Conservation (phyloP, 2,113 vertebrate genomes). For the Ifrita kowaldi region DNA sequence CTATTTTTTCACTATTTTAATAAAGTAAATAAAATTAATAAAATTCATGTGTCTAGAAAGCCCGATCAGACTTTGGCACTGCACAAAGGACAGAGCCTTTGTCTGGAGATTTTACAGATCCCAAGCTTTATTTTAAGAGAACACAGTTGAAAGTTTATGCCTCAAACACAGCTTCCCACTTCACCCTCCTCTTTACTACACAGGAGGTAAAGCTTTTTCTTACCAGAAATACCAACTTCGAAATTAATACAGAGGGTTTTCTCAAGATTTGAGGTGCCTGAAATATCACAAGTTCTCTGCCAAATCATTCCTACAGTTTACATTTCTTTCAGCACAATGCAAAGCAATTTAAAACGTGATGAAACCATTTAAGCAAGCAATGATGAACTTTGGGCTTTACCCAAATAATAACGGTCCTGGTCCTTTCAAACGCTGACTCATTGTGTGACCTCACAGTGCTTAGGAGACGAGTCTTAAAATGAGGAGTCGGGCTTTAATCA, state of each 20-base stretch:
- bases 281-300: background rate
- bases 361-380: background rate
- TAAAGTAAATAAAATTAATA: background rate
- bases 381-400: constrained; percentile 12
- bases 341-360: background rate
- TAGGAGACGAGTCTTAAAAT: constrained; percentile 43
- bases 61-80: background rate
- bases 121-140: background rate
- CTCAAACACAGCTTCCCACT: background rate
- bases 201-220: background rate
- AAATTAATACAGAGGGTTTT: background rate
- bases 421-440: constrained; percentile 33
- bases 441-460: background rate
- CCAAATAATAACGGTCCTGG: constrained; percentile 34
- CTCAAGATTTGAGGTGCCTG: background rate
- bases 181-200: background rate
- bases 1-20: background rate
- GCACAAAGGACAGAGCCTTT: background rate
- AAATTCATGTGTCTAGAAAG: background rate
- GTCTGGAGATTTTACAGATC: background rate
- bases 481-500: constrained; percentile 49
- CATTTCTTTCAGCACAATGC: background rate
- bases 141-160: background rate
- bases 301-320: background rate
- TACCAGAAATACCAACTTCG: background rate